These are phyloP conservation scores for Idaea biselata DNA, from an alignment of 2,888 invertebrate genomes.

Conservation along the genomic window DNA sequence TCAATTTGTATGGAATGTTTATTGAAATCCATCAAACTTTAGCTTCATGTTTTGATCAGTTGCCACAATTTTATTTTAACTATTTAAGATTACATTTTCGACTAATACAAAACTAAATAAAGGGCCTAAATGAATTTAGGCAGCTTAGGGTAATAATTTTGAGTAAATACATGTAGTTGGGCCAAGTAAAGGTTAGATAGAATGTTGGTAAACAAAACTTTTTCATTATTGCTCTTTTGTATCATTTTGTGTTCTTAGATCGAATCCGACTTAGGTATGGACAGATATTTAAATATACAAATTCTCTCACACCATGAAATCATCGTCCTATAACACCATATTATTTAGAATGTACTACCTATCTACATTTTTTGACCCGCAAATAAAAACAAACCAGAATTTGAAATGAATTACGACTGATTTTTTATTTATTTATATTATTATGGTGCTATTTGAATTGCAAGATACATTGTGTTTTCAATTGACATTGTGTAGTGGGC, in stretches of 20 bases:
- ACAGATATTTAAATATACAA: not conserved
- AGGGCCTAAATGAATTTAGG: not conserved
- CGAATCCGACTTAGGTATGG: not conserved
- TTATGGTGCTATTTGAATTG: not conserved
- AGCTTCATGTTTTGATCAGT: not conserved
- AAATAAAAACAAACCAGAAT: not conserved
- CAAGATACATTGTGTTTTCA: not conserved
- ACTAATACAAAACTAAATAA: not conserved
- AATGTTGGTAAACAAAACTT: not conserved
- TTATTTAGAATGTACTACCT: constrained; percentile 3
- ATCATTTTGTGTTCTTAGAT: not conserved
- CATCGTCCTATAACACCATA: not conserved
- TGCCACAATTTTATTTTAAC: not conserved
- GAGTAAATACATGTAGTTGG: not conserved
- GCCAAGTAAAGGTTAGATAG: not conserved
- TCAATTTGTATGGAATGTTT: not conserved
- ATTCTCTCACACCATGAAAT: not conserved
- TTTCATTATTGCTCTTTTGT: not conserved
- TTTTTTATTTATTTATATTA: not conserved
- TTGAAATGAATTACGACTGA: not conserved
- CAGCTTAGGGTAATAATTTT: not conserved
- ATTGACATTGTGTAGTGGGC: not conserved
- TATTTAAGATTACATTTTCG: not conserved
- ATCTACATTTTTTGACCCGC: not conserved
- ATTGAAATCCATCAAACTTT: not conserved